A percentile compares a stretch with the other conserved stretches of the same genome.
phyloP scores from a whole-genome alignment of 2,888 invertebrate genomes.

The Poecilobothrus nobilitatus region DNA sequence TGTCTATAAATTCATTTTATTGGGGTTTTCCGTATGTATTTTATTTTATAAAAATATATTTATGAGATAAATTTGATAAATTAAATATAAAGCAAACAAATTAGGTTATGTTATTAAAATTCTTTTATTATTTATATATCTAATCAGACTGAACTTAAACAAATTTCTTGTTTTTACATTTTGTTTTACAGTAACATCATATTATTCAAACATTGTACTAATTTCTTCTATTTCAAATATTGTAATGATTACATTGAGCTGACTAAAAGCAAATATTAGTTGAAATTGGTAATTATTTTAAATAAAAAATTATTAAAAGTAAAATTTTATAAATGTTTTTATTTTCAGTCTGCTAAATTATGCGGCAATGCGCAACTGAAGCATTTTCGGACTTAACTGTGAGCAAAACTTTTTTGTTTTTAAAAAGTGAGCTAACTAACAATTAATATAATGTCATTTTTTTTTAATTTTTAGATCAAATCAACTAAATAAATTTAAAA shows the following conservation, averaged over 20 bases:
- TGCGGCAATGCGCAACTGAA: constrained; percentile 28
- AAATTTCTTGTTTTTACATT: background rate
- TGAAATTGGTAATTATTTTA: constrained; percentile 19
- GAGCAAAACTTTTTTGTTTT: constrained; percentile 17
- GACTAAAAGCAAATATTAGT: constrained; percentile 20
- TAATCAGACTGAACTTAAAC: too few species aligned
- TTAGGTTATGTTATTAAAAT: too few species aligned
- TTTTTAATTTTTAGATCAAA: background rate
- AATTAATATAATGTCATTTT: too few species aligned
- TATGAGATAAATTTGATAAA: too few species aligned
- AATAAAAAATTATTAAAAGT: background rate
- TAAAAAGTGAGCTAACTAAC: background rate
- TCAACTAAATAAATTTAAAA: background rate
- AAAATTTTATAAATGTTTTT: constrained; percentile 8
- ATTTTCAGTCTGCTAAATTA: constrained; percentile 27
- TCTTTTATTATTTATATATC: too few species aligned
- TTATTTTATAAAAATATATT: too few species aligned
- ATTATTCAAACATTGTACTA: background rate
- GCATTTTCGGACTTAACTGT: constrained; percentile 25
- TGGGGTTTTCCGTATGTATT: too few species aligned
- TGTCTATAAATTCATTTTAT: too few species aligned
- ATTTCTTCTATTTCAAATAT: constrained; percentile 7
- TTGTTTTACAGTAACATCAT: background rate
- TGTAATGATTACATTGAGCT: constrained; percentile 23
- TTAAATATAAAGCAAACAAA: too few species aligned